Percentiles rank a stretch among this genome's conserved stretches.
Evolutionary conservation across 2,888 invertebrate species (phyloP).

Genomic region (Carpatolechia fugitivella): DNA sequence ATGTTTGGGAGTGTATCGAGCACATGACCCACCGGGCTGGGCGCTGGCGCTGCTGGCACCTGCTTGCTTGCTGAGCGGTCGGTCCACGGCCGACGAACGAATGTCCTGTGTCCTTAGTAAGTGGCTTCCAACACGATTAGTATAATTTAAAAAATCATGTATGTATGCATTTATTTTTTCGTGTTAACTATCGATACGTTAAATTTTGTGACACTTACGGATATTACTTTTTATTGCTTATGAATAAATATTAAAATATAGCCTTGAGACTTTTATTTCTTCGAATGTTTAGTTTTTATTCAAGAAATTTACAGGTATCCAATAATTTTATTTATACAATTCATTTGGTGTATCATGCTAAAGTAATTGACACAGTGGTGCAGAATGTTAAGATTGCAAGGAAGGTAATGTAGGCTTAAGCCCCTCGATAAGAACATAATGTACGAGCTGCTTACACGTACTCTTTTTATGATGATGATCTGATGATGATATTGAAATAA

Average conservation of each 20-base stretch:
- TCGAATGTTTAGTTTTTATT: background rate
- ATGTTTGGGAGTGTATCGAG: slow-evolving; percentile 43
- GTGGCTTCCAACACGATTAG: slow-evolving; percentile 54
- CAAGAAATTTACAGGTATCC: no score
- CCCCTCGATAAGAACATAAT: no score
- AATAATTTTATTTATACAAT: no score
- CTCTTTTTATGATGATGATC: no score
- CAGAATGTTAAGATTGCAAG: no score
- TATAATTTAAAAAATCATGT: slow-evolving; percentile 44
- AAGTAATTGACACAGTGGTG: no score
- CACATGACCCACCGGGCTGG: slow-evolving; percentile 30
- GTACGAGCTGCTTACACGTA: no score
- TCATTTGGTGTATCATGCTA: no score
- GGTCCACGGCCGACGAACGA: slow-evolving; percentile 31
- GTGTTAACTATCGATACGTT: slow-evolving; percentile 50
- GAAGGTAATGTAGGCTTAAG: no score
- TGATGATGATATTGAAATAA: no score
- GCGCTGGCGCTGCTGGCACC: slow-evolving; percentile 21
- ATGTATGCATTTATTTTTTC: slow-evolving; percentile 51
- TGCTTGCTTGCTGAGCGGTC: slow-evolving; percentile 36
- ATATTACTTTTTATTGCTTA: slow-evolving; percentile 78
- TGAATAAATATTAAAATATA: slow-evolving; percentile 70
- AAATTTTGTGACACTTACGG: slow-evolving; percentile 65
- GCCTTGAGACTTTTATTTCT: slow-evolving; percentile 34
- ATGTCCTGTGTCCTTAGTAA: slow-evolving; percentile 40